Base-by-base conservation (phyloP, 2,888 invertebrate species). In the Yponomeuta sedellus region DNA sequence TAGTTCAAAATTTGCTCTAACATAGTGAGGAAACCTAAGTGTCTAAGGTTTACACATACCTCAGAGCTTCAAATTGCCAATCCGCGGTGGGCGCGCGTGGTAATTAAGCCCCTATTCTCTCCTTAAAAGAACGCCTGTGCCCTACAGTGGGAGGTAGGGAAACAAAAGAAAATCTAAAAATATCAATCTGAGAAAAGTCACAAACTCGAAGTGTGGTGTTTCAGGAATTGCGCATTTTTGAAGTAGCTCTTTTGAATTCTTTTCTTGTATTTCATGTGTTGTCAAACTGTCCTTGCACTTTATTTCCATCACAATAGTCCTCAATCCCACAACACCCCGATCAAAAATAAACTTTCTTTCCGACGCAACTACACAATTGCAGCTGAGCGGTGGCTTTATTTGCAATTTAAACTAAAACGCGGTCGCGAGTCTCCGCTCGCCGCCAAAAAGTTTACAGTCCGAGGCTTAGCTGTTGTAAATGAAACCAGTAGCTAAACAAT, bases 371-470 rank as follows among this genome's bases (percentile, higher is more conserved):
- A 16, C 44, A 52, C 44, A 52, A 52, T 52, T 52, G 44, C 44
- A 52, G 44, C 16, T 52, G 16, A 6, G 44, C 16, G 44, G 16
- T 16, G 44, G 44, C 12, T 52, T 52, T 52, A 52, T 52, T 52
- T 52, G 44, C 44, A 52, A 52, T 52, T 52, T 52, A 52, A 52
- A 52, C 44, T 52, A 52, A 52, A 52, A 52, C 44, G 44, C 44
- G 44, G 44, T 52, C 44, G 44, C 16, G 44, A 52, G 3, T 52
- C 12, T 1, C 44, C 44, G 44, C 16, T 52, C 44, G 44, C 44
- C 44, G 16, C 44, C 44, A 52, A 52, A 52, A 52, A 52, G 44
- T 52, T 52, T 52, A 52, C 44, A 52, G 44, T 52, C 44, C 44
- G 44, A 16, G 16, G 16, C 16, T 52, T 16, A 52, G 44, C 12